A percentile compares a stretch with the other conserved stretches of the same genome.
Evolutionary conservation across 2,888 invertebrate genomes (phyloP).

Genomic region (Pandemis cinnamomeana): DNA sequence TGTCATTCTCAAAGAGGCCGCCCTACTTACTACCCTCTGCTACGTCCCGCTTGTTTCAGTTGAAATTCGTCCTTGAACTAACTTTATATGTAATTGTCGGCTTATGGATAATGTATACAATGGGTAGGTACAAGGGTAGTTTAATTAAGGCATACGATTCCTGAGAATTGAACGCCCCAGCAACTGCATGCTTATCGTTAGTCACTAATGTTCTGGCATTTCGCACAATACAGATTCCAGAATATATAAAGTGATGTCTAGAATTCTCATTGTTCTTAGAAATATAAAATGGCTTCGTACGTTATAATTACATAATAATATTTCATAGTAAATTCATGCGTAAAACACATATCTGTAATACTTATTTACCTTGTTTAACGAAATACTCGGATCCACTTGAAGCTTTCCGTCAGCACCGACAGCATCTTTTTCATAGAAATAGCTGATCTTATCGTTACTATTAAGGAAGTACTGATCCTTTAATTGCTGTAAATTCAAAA

Average conservation of each 20-base stretch:
- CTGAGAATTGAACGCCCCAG: not conserved
- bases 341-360: too few species aligned
- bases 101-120: not conserved
- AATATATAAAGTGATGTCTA: too few species aligned
- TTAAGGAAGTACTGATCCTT: conserved; percentile 94
- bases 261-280: too few species aligned
- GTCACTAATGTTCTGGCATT: not conserved
- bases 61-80: conserved; percentile 1
- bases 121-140: not conserved
- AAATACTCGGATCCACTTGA: conserved; percentile 86
- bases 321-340: too few species aligned
- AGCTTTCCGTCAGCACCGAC: conserved; percentile 90
- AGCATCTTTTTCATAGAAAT: conserved; percentile 95
- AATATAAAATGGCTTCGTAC: too few species aligned
- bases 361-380: conserved; percentile 88
- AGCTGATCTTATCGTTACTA: conserved; percentile 95
- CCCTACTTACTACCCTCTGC: not conserved
- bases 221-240: too few species aligned
- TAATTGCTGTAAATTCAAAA: conserved; percentile 67
- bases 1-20: not conserved
- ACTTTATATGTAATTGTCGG: not conserved
- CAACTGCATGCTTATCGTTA: conserved; percentile 1
- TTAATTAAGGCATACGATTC: not conserved
- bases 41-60: not conserved
- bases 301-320: too few species aligned